phyloP scores from a whole-genome alignment of 2,888 invertebrate genomes.

The Cheilosia variabilis region DNA sequence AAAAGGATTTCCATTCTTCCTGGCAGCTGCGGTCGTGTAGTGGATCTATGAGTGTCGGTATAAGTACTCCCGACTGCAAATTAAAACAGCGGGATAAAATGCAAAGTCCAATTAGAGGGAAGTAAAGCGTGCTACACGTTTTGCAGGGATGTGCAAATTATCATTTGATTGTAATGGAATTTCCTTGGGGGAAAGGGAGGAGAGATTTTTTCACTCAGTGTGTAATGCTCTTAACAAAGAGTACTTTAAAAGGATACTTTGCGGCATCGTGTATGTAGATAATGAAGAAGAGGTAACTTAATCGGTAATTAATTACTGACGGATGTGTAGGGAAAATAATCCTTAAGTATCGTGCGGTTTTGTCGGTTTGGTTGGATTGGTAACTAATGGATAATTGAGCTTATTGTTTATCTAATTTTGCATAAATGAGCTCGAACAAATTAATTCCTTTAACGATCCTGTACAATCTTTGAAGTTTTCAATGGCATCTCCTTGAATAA shows the following conservation, averaged over 20 bases:
- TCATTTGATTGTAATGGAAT: conserved; percentile 11
- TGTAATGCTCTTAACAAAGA: conserved; percentile 37
- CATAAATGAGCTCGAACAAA: no score
- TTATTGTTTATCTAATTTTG: no score
- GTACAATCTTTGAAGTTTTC: no score
- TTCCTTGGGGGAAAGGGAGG: conserved; percentile 1
- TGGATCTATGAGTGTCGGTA: conserved; percentile 1
- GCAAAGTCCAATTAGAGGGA: conserved; percentile 54
- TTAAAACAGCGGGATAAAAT: conserved; percentile 47
- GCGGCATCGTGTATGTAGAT: conserved; percentile 1
- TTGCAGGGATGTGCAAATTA: neutral
- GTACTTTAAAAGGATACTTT: neutral
- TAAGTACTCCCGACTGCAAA: conserved; percentile 10
- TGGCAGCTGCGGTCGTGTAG: neutral
- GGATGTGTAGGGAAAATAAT: no score
- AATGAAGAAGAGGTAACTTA: conserved; percentile 34
- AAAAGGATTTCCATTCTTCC: conserved; percentile 2
- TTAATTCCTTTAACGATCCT: no score
- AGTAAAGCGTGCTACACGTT: neutral
- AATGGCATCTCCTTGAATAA: no score
- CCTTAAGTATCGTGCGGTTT: no score
- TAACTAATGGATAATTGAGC: no score
- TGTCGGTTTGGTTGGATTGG: no score
- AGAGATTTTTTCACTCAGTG: conserved; percentile 17
- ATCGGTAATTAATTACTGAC: conserved; percentile 9